Evolutionary conservation across 2,113 vertebrate species (phyloP), one percentile per base, ranked within the genome.

Genomic region (Vicugna pacos): DNA sequence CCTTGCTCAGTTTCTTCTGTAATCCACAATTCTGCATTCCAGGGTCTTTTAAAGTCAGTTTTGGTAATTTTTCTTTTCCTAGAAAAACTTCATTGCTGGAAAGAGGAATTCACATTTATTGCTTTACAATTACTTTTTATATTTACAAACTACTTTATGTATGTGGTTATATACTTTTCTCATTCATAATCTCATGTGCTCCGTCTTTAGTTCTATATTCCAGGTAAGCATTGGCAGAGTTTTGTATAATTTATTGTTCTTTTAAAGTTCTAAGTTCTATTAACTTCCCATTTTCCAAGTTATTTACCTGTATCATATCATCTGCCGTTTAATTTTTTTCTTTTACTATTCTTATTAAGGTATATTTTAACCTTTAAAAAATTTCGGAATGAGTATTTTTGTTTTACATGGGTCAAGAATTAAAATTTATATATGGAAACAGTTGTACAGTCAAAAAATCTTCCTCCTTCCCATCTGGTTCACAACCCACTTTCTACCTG

Each of bases 261-360:
- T 80, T 81, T 83, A 69, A 84, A 91, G 64, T 75, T 94, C n/a
- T 80, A 72, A 56, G 16, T 72, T 94, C 19, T 60, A 70, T 38
- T 92, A 58, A 75, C 91, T 79, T 80, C 26, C 6, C 56, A 10
- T 85, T 94, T 94, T 64, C 10, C 20, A 89, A 62, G 60, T 52
- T 93, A 62, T 67, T 42, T 85, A 35, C 82, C 19, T 81, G 38
- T 80, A 76, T 48, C 20, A 16, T 60, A 52, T 46, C 22, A 60
- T 92, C 12, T 80, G 6, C 12, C 38, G 38, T 42, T 42, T 42
- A 42, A 42, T 5, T 42, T 42, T 42, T 42, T 42, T 38, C 35
- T 32, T 52, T n/a, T 84, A 89, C 52, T 67, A 38, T 28, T 11
- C 10, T 85, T 69, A 84, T 38, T 77, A 94, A 84, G 84, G 32